Evolutionary conservation across 2,797 vertebrate genomes (phyloP).

Genomic region (Hyperoplus lanceolatus): DNA sequence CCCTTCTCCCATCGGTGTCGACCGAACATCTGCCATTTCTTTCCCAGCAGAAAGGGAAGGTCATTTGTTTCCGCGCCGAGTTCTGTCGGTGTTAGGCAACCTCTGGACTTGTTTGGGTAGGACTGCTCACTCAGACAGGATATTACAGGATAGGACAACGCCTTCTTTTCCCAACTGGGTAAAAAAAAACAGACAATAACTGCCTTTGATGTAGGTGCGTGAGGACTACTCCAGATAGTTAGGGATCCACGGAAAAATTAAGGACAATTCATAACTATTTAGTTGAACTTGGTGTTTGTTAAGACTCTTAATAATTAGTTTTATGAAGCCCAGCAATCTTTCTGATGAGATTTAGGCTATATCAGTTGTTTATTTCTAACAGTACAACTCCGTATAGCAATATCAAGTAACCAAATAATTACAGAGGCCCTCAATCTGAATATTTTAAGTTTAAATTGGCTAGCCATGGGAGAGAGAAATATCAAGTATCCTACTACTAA

Average conservation of each 20-base stretch:
- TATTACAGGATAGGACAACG: slow-evolving; percentile 55
- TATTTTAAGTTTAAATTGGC: not conserved
- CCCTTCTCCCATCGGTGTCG: slow-evolving; percentile 37
- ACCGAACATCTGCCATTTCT: slow-evolving; percentile 61
- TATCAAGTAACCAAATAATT: slow-evolving; percentile 11
- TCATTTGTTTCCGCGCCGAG: slow-evolving; percentile 49
- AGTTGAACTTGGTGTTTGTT: not conserved
- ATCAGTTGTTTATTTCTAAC: slow-evolving; percentile 35
- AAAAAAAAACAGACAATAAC: slow-evolving; percentile 40
- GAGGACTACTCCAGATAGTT: slow-evolving; percentile 27
- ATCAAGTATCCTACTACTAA: slow-evolving; percentile 4
- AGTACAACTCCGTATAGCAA: not conserved
- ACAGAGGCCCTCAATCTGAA: not conserved
- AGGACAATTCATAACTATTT: not conserved
- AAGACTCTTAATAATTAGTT: not conserved
- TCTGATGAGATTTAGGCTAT: slow-evolving; percentile 3
- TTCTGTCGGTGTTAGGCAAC: slow-evolving; percentile 57
- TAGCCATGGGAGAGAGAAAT: slow-evolving; percentile 2
- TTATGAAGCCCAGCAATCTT: not conserved
- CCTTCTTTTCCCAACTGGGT: slow-evolving; percentile 44
- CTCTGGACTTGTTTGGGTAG: slow-evolving; percentile 56
- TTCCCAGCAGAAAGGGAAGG: slow-evolving; percentile 63
- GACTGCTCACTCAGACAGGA: slow-evolving; percentile 58
- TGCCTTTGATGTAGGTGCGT: slow-evolving; percentile 13
- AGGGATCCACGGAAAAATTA: not conserved